Percentiles rank a stretch among this genome's conserved stretches.
phyloP scores from a whole-genome alignment of 2,113 vertebrate genomes.

The Rafetus swinhoei region DNA sequence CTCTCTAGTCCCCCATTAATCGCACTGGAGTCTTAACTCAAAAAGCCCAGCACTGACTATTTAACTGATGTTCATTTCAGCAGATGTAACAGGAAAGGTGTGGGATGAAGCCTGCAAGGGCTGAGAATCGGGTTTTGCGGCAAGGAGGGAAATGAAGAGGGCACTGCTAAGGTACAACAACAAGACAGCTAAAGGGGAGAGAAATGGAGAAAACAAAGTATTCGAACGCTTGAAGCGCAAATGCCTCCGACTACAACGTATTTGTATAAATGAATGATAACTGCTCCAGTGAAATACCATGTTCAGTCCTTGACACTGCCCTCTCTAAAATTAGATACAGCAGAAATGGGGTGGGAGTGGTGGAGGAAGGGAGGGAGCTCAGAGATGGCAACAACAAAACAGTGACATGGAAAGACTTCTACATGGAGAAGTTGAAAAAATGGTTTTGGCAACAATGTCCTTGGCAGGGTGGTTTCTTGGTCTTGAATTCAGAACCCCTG shows the following conservation, averaged over 20 bases:
- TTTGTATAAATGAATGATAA: rapidly evolving
- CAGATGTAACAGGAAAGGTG: neutral
- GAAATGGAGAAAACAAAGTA: neutral
- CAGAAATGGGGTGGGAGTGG: neutral
- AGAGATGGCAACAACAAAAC: too few relatives aligned
- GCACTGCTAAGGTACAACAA: neutral
- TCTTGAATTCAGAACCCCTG: too few relatives aligned
- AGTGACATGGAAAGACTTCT: too few relatives aligned
- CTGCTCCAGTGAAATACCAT: neutral
- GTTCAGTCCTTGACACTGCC: conserved; percentile 6
- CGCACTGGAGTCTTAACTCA: neutral
- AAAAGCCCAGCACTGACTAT: neutral
- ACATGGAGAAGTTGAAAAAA: too few relatives aligned
- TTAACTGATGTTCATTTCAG: neutral
- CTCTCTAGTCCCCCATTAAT: neutral
- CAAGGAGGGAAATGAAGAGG: neutral
- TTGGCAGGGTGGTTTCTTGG: too few relatives aligned
- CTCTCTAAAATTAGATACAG: neutral
- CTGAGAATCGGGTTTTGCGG: neutral
- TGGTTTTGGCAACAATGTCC: too few relatives aligned
- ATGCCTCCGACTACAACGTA: neutral
- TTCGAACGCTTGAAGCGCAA: neutral
- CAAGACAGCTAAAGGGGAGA: neutral
- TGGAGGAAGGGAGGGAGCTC: neutral
- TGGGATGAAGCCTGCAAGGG: neutral